These are phyloP conservation scores for Nebria brevicollis DNA, from an alignment of 2,888 invertebrate species.

Conservation along the genomic window DNA sequence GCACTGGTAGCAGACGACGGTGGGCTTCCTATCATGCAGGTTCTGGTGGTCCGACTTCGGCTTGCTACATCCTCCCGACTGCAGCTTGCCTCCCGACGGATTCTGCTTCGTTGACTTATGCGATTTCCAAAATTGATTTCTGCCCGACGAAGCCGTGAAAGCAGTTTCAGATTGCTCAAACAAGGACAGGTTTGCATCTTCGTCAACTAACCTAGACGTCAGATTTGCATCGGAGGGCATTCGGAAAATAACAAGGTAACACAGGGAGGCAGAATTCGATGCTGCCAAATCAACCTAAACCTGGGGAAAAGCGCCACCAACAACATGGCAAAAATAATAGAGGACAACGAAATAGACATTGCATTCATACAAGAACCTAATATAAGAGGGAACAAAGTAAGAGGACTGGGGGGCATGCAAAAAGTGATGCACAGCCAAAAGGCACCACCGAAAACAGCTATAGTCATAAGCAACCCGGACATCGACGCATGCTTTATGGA, in stretches of 20 bases:
- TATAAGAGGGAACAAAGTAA: neutral
- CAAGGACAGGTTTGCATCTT: constrained; percentile 40
- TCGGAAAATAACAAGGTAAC: no score
- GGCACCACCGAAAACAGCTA: constrained; percentile 2
- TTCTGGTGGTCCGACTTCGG: constrained; percentile 25
- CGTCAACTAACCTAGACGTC: constrained; percentile 44
- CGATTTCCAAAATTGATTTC: constrained; percentile 5
- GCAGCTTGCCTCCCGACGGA: neutral
- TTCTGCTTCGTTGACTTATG: neutral
- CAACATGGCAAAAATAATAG: neutral
- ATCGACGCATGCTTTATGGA: neutral
- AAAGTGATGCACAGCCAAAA: neutral
- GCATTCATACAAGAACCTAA: constrained; percentile 30
- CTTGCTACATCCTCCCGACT: neutral
- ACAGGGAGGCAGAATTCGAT: no score
- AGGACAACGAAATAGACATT: constrained; percentile 6
- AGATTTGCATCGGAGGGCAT: constrained; percentile 28
- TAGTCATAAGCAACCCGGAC: neutral
- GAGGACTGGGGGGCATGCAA: constrained; percentile 9
- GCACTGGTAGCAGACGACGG: constrained; percentile 31
- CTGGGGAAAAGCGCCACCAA: constrained; percentile 13
- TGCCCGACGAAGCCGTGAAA: constrained; percentile 20
- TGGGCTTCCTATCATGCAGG: constrained; percentile 25
- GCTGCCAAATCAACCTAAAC: constrained; percentile 7
- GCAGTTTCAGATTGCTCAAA: constrained; percentile 37